phyloP scores from a whole-genome alignment of 1,140 invertebrate genomes.

The Atopsyche davidsoni region DNA sequence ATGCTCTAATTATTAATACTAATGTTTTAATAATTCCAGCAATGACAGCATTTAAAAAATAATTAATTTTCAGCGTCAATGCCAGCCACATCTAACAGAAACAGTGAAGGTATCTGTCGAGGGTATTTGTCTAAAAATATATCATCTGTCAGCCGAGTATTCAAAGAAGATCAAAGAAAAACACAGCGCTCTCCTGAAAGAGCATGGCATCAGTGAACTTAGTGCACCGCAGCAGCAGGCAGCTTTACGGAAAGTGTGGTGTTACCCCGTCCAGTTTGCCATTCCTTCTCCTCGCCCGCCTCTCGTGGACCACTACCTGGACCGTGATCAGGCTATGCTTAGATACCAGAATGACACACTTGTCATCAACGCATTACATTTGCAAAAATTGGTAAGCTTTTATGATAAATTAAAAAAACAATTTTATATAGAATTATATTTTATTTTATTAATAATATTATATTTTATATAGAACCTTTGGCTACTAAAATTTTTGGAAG shows the following conservation, averaged over 20 bases:
- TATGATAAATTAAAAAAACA: constrained; percentile 8
- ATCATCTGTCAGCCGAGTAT: constrained; percentile 86
- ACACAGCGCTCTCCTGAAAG: constrained; percentile 77
- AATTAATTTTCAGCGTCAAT: constrained; percentile 74
- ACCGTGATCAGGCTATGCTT: constrained; percentile 78
- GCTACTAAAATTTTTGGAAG: too few relatives aligned
- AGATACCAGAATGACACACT: constrained; percentile 83
- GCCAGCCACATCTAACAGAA: constrained; percentile 90
- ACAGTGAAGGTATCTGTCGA: constrained; percentile 92
- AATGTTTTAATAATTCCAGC: too few relatives aligned
- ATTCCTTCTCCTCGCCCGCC: constrained; percentile 79
- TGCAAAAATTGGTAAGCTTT: constrained; percentile 74
- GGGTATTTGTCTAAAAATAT: constrained; percentile 92
- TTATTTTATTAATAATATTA: neutral
- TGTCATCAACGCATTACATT: constrained; percentile 77
- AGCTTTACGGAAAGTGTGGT: constrained; percentile 82
- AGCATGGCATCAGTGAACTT: constrained; percentile 76
- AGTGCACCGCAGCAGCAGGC: constrained; percentile 60
- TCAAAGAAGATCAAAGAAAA: constrained; percentile 85
- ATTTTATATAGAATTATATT: neutral
- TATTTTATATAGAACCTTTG: neutral
- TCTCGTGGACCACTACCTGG: constrained; percentile 78
- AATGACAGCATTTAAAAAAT: too few relatives aligned
- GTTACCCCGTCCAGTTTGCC: constrained; percentile 89
- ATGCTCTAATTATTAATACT: too few relatives aligned